phyloP scores from a whole-genome alignment of 2,113 vertebrate species.

The Pan troglodytes region NHGRI_mPanTro3-v2.1_pri NC_072421.2:135656501-135657000 shows the following conservation, averaged over 20 bases:
- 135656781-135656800: neutral
- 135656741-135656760: neutral
- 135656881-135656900: neutral
- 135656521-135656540: neutral
- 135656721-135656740: slow-evolving; percentile 15
- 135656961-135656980: neutral
- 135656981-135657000: neutral
- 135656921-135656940: neutral
- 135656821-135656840: neutral
- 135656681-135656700: neutral
- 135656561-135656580: neutral
- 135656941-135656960: neutral
- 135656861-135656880: neutral
- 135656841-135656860: neutral
- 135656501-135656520: neutral
- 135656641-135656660: neutral
- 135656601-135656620: neutral
- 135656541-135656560: neutral
- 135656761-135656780: neutral
- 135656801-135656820: neutral
- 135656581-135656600: neutral
- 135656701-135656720: neutral
- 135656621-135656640: neutral
- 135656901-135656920: neutral
- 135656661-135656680: neutral